phyloP scores from a whole-genome alignment of 2,888 invertebrate genomes.

The Synanthedon vespiformis region DNA sequence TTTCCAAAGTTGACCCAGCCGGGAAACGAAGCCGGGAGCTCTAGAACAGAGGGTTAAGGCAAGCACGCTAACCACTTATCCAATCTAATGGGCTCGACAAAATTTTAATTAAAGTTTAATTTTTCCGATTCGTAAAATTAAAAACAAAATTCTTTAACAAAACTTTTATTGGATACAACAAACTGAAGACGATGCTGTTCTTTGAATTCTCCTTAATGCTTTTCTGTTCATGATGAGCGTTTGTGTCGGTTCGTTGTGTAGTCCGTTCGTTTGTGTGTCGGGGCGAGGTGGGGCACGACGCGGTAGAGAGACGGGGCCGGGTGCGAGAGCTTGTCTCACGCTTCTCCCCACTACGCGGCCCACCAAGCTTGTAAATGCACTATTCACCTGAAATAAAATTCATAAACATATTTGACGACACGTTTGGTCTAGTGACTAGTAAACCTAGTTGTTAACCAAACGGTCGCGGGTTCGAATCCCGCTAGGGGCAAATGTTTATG shows the following conservation, averaged over 20 bases:
- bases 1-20: too few relatives aligned
- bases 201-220: slow-evolving; percentile 40
- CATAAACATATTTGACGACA: background rate
- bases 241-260: slow-evolving; percentile 21
- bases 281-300: background rate
- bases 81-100: too few relatives aligned
- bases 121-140: too few relatives aligned
- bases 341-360: slow-evolving; percentile 35
- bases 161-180: slow-evolving; percentile 62
- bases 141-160: background rate
- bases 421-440: too few relatives aligned
- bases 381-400: slow-evolving; percentile 65
- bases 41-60: too few relatives aligned
- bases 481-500: too few relatives aligned
- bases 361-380: slow-evolving; percentile 76
- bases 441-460: too few relatives aligned
- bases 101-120: too few relatives aligned
- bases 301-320: slow-evolving; percentile 19
- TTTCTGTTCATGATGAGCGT: slow-evolving; percentile 57
- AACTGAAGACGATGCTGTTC: slow-evolving; percentile 57
- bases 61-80: too few relatives aligned
- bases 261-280: slow-evolving; percentile 10
- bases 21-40: too few relatives aligned
- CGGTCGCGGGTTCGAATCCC: too few relatives aligned
- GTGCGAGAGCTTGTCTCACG: slow-evolving; percentile 20